Base-by-base conservation (phyloP, 2,797 vertebrate genomes). In the Anomalospiza imberbis region DNA sequence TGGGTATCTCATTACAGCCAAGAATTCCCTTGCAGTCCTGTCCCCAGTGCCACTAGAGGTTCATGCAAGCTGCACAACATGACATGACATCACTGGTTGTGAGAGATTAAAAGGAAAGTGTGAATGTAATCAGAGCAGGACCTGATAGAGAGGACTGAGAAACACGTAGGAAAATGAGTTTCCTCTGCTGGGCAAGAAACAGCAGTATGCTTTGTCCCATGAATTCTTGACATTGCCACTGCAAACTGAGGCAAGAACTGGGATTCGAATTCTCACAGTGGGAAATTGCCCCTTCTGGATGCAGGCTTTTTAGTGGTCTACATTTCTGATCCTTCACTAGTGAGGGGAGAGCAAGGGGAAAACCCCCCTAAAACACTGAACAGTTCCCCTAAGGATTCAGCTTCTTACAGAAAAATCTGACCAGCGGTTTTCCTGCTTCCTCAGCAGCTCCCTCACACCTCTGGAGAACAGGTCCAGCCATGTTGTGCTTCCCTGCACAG, bases 321-420 rank as follows among this genome's bases (percentile, higher is more conserved):
- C 17, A 18, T 55, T 44, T 70, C 67, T 7, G 4, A 40, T 54
- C 9, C 31, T 40, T 26, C 20, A 31, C 31, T 54, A 48, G 42
- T 48, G 25, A 54, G 20, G 9, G 20, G 47, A 70, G 54, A 47
- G 7, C 9, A 61, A 0, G 3, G 17, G 6, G 0, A 25, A 11
- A 15, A 1, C 7, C 8, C 17, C 7, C 7, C 21, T 14, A n/a
- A n/a, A 54, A 34, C 17, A 14, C 7, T 4, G 17, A 47, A 34
- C 11, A 7, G 7, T 31, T 62, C 3, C 32, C 25, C 17, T 10
- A 55, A 40, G 48, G 12, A 48, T 40, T 40, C 73, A 70, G n/a
- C 17, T 40, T 20, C 55, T 54, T 21, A 21, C 34, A 54, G 73
- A 47, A 77, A 77, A 55, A 34, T 10, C 34, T 54, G 48, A 21